phyloP scores from a whole-genome alignment of 2,113 vertebrate genomes.

The Spea bombifrons region DNA sequence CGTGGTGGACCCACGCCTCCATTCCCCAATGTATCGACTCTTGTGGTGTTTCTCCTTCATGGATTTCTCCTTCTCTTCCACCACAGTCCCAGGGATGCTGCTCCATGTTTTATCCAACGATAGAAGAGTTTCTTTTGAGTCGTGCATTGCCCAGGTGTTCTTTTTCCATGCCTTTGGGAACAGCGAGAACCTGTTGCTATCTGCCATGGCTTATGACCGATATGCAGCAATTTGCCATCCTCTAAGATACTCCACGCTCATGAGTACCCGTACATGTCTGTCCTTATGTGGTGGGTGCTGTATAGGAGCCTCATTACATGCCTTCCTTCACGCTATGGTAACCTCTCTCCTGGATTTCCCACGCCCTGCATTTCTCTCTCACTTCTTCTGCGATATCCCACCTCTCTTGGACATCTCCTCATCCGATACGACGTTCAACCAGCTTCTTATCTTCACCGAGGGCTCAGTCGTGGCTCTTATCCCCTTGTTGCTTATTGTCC shows the following conservation, averaged over 20 bases:
- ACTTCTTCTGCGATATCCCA: constrained; percentile 36
- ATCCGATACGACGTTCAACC: constrained; percentile 12
- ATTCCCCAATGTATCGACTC: constrained; percentile 30
- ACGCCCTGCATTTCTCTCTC: background rate
- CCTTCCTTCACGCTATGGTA: constrained; percentile 2
- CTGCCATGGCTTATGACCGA: constrained; percentile 27
- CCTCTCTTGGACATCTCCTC: constrained; percentile 12
- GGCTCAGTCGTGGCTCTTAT: constrained; percentile 11
- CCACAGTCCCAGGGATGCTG: constrained; percentile 21
- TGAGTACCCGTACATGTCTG: background rate
- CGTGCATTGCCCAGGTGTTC: background rate
- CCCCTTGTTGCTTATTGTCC: background rate
- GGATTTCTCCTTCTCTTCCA: constrained; percentile 26
- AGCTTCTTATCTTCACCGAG: constrained; percentile 3
- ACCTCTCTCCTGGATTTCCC: background rate
- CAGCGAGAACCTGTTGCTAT: constrained; percentile 8
- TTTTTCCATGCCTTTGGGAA: constrained; percentile 13
- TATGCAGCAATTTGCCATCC: constrained; percentile 29
- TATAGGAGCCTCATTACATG: background rate
- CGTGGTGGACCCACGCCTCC: background rate
- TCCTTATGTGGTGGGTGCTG: constrained; percentile 7
- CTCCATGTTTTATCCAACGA: background rate
- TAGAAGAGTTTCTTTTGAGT: background rate
- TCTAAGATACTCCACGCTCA: constrained; percentile 8
- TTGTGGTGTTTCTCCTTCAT: constrained; percentile 22